Percentiles rank a stretch among this genome's conserved stretches.
These are phyloP conservation scores for Mesitornis unicolor DNA, from an alignment of 2,113 vertebrate genomes.

Conservation along the genomic window DNA sequence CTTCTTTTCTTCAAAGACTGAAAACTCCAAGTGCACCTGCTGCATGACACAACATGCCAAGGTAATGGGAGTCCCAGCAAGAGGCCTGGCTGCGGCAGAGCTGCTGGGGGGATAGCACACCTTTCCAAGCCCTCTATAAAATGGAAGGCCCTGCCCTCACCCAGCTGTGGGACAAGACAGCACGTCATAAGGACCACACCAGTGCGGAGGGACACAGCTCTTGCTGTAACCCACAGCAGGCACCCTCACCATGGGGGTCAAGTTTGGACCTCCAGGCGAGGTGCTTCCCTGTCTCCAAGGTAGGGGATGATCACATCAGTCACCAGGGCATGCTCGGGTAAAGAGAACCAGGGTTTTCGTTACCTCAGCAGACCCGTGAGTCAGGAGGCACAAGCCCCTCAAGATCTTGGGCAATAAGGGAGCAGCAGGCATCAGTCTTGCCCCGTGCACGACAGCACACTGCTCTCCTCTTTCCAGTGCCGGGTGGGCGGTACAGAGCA, in stretches of 20 bases:
- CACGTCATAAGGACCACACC: background rate
- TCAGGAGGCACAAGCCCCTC: background rate
- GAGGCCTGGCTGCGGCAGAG: background rate
- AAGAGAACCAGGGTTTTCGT: background rate
- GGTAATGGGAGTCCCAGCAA: background rate
- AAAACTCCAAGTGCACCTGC: background rate
- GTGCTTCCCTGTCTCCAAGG: background rate
- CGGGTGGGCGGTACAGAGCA: background rate
- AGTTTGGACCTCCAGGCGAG: background rate
- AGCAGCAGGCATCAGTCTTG: fast-evolving
- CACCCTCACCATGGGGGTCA: fast-evolving
- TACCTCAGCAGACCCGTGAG: background rate
- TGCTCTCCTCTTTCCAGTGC: background rate
- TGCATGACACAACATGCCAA: background rate
- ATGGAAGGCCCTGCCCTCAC: background rate
- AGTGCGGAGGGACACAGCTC: fast-evolving
- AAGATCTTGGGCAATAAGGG: background rate
- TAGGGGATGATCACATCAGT: fast-evolving
- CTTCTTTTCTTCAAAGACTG: background rate
- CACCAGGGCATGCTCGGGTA: fast-evolving
- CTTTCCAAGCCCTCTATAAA: background rate
- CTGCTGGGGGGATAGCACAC: background rate
- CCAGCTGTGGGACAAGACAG: background rate
- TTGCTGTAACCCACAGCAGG: background rate
- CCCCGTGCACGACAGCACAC: fast-evolving